A percentile compares a stretch with the other conserved stretches of the same genome.
phyloP scores from a whole-genome alignment of 1,140 invertebrate genomes.

The Hesperophylax magnus region DNA sequence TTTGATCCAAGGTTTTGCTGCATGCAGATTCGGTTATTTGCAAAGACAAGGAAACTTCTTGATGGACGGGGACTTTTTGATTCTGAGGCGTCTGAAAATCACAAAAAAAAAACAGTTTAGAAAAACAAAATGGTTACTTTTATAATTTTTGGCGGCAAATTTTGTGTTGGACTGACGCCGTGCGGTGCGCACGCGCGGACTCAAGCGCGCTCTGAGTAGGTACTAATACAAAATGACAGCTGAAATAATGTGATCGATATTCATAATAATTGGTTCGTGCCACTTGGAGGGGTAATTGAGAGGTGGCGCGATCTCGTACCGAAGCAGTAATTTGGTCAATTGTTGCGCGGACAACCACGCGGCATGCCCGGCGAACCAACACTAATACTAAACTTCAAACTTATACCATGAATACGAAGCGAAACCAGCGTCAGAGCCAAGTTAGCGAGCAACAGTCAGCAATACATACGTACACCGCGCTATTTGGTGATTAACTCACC shows the following conservation, averaged over 20 bases:
- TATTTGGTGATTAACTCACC: too few relatives aligned
- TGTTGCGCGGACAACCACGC: conserved; percentile 6
- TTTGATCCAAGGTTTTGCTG: too few relatives aligned
- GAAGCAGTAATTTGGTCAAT: background rate
- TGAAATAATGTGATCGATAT: conserved; percentile 26
- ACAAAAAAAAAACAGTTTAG: conserved; percentile 23
- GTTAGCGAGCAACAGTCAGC: too few relatives aligned
- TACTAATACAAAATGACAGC: conserved; percentile 4
- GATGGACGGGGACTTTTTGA: background rate
- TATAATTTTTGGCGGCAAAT: background rate
- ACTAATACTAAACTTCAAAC: too few relatives aligned
- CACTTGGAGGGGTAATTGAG: conserved; percentile 10
- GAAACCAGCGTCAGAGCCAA: too few relatives aligned
- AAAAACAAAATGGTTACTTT: background rate
- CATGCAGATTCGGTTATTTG: too few relatives aligned
- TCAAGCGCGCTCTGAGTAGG: background rate
- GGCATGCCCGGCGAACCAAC: background rate
- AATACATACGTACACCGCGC: too few relatives aligned
- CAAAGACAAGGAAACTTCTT: background rate
- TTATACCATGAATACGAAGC: too few relatives aligned
- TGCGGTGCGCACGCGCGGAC: background rate
- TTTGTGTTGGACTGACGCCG: background rate
- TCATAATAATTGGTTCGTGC: conserved; percentile 19
- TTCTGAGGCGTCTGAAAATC: conserved; percentile 2
- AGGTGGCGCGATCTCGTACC: conserved; percentile 8